These are phyloP conservation scores for Epizoanthus illoricatus DNA, from an alignment of 92 coral and sea anemone species.

Conservation along the genomic window DNA sequence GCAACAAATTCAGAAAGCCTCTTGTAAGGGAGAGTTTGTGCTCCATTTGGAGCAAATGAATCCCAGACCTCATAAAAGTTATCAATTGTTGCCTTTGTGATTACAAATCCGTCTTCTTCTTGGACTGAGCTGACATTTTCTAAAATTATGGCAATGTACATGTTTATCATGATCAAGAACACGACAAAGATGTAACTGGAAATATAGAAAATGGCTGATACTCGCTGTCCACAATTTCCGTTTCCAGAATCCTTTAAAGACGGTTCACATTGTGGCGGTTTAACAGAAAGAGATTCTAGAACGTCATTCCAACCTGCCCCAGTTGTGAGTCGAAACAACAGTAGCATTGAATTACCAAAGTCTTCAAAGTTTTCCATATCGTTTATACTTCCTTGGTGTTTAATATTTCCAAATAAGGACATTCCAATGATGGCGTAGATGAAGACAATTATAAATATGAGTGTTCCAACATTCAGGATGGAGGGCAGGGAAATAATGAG, in stretches of 20 bases:
- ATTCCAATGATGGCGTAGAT: slow-evolving; percentile 39
- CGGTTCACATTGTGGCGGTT: slow-evolving; percentile 9
- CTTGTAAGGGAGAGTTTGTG: slow-evolving; percentile 74
- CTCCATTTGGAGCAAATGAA: slow-evolving; percentile 74
- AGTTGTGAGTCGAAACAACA: slow-evolving; percentile 32
- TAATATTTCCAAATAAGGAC: slow-evolving; percentile 26
- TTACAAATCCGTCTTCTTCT: slow-evolving; percentile 85
- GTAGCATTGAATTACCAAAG: slow-evolving; percentile 28
- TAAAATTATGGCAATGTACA: slow-evolving; percentile 93
- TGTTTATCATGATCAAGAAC: slow-evolving; percentile 88
- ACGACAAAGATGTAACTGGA: slow-evolving; percentile 77
- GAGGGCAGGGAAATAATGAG: slow-evolving; percentile 22
- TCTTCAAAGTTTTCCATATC: slow-evolving; percentile 35
- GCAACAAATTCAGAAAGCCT: slow-evolving; percentile 78
- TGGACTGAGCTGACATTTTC: slow-evolving; percentile 93
- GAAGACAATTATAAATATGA: slow-evolving; percentile 24
- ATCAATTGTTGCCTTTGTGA: slow-evolving; percentile 81
- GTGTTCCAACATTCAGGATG: slow-evolving; percentile 27
- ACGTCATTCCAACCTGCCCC: slow-evolving; percentile 37
- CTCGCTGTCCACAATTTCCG: slow-evolving; percentile 81
- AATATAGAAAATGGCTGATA: slow-evolving; percentile 65
- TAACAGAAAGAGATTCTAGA: slow-evolving; percentile 34
- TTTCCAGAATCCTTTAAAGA: slow-evolving; percentile 40
- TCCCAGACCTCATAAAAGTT: slow-evolving; percentile 88
- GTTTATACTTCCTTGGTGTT: slow-evolving; percentile 29